Base-by-base conservation (phyloP, 1,140 invertebrate genomes). In the Drosophila trapezifrons region DNA sequence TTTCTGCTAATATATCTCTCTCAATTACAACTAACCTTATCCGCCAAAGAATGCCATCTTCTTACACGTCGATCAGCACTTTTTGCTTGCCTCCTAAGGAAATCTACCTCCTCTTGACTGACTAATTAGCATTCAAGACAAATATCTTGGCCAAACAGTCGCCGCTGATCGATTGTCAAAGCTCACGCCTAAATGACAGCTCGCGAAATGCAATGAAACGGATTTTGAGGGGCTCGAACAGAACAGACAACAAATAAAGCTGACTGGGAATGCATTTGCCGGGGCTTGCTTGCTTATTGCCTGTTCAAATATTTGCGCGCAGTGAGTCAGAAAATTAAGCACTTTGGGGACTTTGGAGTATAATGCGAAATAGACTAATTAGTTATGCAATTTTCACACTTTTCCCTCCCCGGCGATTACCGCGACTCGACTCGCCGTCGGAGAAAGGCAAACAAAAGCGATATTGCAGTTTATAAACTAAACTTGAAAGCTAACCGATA, bases 181-280 rank as follows among this genome's bases (percentile, higher is more conserved):
- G 66, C 69, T 72, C 69, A 71, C 69, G 43, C 69, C 52, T 49
- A 71, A 58, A 58, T 56, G 69, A 71, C 69, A 71, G 66, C 35
- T 49, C 43, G 69, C 51, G 69, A 72, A 72, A 49, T 58, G 69
- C 66, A 58, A 57, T 49, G 67, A 56, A 49, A 40, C 18, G 12
- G 17, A 45, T 37, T 52, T 51, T 35, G 37, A 55, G 49, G n/a
- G 37, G 46, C 38, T 13, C 18, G 40, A 42, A 32, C 32, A 46
- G 40, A 42, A 32, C 32, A 46, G 22, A 18, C 8, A 37, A 20
- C 49, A 69, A 57, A 47, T 52, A 46, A 52, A 54, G 38, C 18
- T 25, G n/a, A 22, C 22, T 20, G 52, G 5, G 20, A 71, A 35
- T 72, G 66, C 67, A 71, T 71, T 71, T 40, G 22, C 15, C 32